Evolutionary conservation across 2,888 invertebrate species (phyloP).

Genomic region (Iphiclides podalirius): DNA sequence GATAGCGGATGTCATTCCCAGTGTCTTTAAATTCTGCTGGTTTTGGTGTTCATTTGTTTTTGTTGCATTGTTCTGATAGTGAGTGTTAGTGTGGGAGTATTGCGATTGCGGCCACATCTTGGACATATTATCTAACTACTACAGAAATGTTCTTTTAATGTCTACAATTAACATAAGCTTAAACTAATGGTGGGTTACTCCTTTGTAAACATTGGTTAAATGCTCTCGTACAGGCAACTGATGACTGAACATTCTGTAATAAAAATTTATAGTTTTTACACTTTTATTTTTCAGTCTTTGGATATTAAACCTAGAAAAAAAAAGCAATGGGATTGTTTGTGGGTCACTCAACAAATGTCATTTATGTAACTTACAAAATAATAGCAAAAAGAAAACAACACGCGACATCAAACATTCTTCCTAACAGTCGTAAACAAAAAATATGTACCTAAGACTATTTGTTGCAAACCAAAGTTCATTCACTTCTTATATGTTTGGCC

Average conservation of each 20-base stretch:
- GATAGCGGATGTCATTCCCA: constrained; percentile 97
- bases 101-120: constrained; percentile 80
- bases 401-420: background rate
- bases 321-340: too few species aligned
- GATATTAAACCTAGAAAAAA: too few species aligned
- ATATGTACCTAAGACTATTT: background rate
- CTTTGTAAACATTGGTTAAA: constrained; percentile 36
- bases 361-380: constrained; percentile 3
- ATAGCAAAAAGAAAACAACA: background rate
- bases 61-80: constrained; percentile 39
- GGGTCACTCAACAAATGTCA: too few species aligned
- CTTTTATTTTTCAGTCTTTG: too few species aligned
- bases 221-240: constrained; percentile 46
- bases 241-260: constrained; percentile 44
- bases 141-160: constrained; percentile 7
- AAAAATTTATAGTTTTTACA: too few species aligned
- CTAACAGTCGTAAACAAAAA: constrained; percentile 8
- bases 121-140: constrained; percentile 26
- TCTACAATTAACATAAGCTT: constrained; percentile 25
- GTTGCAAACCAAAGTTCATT: constrained; percentile 36
- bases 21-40: constrained; percentile 81
- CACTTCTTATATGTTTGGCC: constrained; percentile 32
- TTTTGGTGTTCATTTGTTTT: constrained; percentile 72
- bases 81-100: constrained; percentile 65
- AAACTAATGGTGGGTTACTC: constrained; percentile 37